Base-by-base conservation (phyloP, 2,888 invertebrate genomes). In the Thysanoteuthis rhombus region DNA sequence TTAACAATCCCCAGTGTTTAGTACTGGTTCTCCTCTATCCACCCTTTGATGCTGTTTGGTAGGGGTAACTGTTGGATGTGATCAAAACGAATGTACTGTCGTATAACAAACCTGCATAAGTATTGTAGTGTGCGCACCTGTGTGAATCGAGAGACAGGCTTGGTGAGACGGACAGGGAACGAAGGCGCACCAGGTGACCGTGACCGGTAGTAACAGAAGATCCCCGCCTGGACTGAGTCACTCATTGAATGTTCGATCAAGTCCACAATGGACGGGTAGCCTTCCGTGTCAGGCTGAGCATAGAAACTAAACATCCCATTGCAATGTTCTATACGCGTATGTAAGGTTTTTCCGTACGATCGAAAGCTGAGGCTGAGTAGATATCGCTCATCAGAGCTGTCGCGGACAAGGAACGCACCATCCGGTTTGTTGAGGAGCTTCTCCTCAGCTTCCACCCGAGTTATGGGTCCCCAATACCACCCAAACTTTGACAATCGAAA, bases 401-500 rank as follows among this genome's bases (percentile, higher is more conserved):
- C 98, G 52, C 98, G 97, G 19, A 98, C 98, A 94, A 98, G 97
- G 97, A 98, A 98, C 93, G 98, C 98, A 94, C 98, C 98, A 96
- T 98, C 98, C 38, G 98, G 98, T 96, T 98, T 98, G 94, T 98
- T 98, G 93, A 97, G 97, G 42, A 98, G 97, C 96, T 98, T 98
- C 94, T 98, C 97, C 96, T 98, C 98, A 0, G 98, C 98, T 97
- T 98, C 98, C 89, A 97, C 97, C 93, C 98, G 97, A 0, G 98
- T 98, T 95, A 98, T 98, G 94, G 98, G 98, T 40, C 98, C 98
- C 98, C 98, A 98, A 96, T 98, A 98, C 98, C 98, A 98, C 22
- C 97, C 97, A 95, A 96, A 96, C 93, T 96, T 97, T 45, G 97
- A 96, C 93, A 97, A 95, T 95, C 97, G 97, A 94, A 97, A 97